phyloP scores from a whole-genome alignment of 2,888 invertebrate genomes.

The Thecocarcelia acutangulata region DNA sequence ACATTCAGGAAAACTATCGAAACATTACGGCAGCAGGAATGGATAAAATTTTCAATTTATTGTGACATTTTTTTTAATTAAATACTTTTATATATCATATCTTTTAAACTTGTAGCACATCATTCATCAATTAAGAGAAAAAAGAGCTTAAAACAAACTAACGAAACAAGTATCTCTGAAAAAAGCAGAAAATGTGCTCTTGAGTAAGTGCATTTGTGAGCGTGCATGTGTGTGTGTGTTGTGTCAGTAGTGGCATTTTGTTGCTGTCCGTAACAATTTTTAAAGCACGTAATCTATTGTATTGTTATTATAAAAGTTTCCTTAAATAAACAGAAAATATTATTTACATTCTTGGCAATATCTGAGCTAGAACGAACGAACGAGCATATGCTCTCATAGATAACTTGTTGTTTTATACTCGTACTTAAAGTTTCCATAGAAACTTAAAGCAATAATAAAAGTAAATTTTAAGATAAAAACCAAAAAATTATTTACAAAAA shows the following conservation, averaged over 20 bases:
- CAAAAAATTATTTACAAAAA: background rate
- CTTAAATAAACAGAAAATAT: constrained; percentile 28
- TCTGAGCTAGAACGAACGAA: background rate
- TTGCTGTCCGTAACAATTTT: constrained; percentile 20
- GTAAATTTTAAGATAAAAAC: background rate
- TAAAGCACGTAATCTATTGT: constrained; percentile 34
- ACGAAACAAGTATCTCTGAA: background rate
- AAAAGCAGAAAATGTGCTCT: background rate
- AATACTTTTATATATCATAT: no score
- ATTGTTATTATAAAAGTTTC: constrained; percentile 40
- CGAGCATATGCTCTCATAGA: background rate
- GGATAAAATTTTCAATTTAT: no score
- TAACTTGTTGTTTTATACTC: constrained; percentile 12
- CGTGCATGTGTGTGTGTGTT: no score
- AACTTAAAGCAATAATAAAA: constrained; percentile 13
- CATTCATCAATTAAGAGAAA: no score
- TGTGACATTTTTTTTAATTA: no score
- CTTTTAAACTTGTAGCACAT: no score
- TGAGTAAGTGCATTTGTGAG: background rate
- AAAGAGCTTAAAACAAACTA: no score
- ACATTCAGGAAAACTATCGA: no score
- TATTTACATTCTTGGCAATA: constrained; percentile 32
- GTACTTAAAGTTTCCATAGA: constrained; percentile 22
- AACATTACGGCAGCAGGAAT: no score
- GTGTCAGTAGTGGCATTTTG: background rate